A percentile compares a stretch with the other conserved stretches of the same genome.
phyloP scores from a whole-genome alignment of 1,140 invertebrate species.

The Micrasema minimum region DNA sequence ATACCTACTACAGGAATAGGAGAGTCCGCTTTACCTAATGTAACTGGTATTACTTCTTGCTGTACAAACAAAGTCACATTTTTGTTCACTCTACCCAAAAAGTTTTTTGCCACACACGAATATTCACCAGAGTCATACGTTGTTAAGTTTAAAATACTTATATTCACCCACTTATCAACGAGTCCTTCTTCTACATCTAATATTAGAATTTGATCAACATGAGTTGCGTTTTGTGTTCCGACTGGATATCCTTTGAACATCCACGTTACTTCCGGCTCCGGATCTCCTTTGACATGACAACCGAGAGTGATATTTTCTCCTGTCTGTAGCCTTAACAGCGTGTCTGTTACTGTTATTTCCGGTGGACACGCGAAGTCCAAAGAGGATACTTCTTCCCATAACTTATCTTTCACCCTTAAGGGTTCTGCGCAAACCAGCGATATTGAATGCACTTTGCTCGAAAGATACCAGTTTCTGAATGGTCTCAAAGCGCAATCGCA shows the following conservation, averaged over 20 bases:
- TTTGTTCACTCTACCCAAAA: slow-evolving; percentile 75
- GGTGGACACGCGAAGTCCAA: slow-evolving; percentile 81
- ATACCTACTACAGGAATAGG: slow-evolving; percentile 70
- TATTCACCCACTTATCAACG: slow-evolving; percentile 73
- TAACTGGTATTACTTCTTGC: slow-evolving; percentile 74
- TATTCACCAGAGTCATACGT: slow-evolving; percentile 82
- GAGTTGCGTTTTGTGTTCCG: slow-evolving; percentile 43
- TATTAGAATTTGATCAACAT: slow-evolving; percentile 60
- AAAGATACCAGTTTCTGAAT: slow-evolving; percentile 79
- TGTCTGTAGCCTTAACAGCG: slow-evolving; percentile 72
- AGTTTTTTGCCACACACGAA: slow-evolving; percentile 80
- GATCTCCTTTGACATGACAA: slow-evolving; percentile 79
- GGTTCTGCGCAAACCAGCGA: slow-evolving; percentile 74
- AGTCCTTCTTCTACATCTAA: slow-evolving; percentile 61
- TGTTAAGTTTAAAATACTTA: slow-evolving; percentile 75
- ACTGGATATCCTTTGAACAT: slow-evolving; percentile 71
- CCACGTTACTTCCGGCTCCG: slow-evolving; percentile 81
- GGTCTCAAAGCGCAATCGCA: slow-evolving; percentile 83
- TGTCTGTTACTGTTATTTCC: slow-evolving; percentile 68
- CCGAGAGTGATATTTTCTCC: slow-evolving; percentile 81
- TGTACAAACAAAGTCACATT: slow-evolving; percentile 79
- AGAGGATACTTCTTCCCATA: slow-evolving; percentile 75
- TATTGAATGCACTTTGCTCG: slow-evolving; percentile 74
- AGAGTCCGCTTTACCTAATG: slow-evolving; percentile 71
- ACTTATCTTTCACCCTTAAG: slow-evolving; percentile 66